These are phyloP conservation scores for Pelecanus crispus DNA, from an alignment of 2,113 vertebrate species.

Conservation along the genomic window DNA sequence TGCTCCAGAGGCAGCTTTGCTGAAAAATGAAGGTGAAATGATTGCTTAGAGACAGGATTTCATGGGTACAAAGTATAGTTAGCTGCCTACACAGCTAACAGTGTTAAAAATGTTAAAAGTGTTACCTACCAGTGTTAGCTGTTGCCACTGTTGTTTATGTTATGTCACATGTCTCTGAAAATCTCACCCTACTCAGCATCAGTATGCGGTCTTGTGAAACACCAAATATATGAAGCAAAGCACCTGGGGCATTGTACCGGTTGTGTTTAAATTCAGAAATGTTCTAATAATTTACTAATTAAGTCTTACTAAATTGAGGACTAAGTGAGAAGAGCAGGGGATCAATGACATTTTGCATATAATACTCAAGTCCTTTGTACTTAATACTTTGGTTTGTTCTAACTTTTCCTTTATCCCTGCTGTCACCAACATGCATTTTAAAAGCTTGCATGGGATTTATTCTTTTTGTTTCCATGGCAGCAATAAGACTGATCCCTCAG, in stretches of 20 bases:
- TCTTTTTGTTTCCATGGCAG: conserved; percentile 48
- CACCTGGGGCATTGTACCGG: neutral
- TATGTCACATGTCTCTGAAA: neutral
- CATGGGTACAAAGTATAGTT: neutral
- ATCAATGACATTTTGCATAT: neutral
- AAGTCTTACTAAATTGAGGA: neutral
- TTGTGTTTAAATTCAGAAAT: neutral
- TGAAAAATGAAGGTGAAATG: neutral
- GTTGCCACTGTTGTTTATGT: neutral
- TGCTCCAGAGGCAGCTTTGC: neutral
- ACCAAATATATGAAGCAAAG: neutral
- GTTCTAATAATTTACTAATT: neutral
- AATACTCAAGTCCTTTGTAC: neutral
- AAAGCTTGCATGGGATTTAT: conserved; percentile 24
- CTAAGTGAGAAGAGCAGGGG: neutral
- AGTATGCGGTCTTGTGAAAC: neutral
- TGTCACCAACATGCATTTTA: conserved; percentile 36
- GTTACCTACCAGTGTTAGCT: neutral
- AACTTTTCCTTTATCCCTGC: conserved; percentile 22
- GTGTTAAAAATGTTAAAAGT: neutral
- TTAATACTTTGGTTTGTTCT: neutral
- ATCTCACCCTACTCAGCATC: neutral
- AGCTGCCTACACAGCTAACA: neutral
- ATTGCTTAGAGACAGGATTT: neutral
- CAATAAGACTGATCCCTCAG: conserved; percentile 27